Conservation (phyloP, 2,888 invertebrate genomes). For the Caprella mutica region DNA sequence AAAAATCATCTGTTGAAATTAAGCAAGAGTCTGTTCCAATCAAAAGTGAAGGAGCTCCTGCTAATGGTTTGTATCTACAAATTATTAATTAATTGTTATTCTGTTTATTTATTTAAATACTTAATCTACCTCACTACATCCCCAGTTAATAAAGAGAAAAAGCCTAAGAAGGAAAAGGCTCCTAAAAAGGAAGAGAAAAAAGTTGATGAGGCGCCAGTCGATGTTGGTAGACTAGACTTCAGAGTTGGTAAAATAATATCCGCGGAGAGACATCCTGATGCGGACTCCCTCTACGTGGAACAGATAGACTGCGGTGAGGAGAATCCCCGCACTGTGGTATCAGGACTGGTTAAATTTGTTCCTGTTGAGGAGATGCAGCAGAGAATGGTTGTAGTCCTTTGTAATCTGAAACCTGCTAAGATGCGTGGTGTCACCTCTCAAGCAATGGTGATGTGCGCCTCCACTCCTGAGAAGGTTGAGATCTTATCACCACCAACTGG, state of each 20-base stretch:
- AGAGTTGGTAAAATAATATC: slow-evolving; percentile 44
- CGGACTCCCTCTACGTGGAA: slow-evolving; percentile 51
- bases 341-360: slow-evolving; percentile 78
- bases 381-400: slow-evolving; percentile 68
- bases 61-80: not conserved
- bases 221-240: slow-evolving; percentile 38
- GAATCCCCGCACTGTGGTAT: slow-evolving; percentile 49
- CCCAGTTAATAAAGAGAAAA: not conserved
- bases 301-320: slow-evolving; percentile 47
- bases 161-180: slow-evolving; percentile 19
- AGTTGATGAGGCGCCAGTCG: slow-evolving; percentile 18
- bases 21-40: too few relatives aligned
- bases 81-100: not conserved
- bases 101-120: not conserved
- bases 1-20: too few relatives aligned
- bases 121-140: not conserved
- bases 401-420: slow-evolving; percentile 89
- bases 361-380: slow-evolving; percentile 75
- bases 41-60: not conserved
- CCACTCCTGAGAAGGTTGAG: slow-evolving; percentile 48
- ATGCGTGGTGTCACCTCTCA: slow-evolving; percentile 78
- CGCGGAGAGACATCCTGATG: slow-evolving; percentile 50
- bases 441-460: slow-evolving; percentile 94
- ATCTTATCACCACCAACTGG: slow-evolving; percentile 60
- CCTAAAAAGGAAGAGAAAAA: slow-evolving; percentile 15